Percentiles rank a stretch among this genome's conserved stretches.
These are phyloP conservation scores for Mormyrops boulengeri DNA, from an alignment of 2,797 vertebrate species.

Conservation along the genomic window DNA sequence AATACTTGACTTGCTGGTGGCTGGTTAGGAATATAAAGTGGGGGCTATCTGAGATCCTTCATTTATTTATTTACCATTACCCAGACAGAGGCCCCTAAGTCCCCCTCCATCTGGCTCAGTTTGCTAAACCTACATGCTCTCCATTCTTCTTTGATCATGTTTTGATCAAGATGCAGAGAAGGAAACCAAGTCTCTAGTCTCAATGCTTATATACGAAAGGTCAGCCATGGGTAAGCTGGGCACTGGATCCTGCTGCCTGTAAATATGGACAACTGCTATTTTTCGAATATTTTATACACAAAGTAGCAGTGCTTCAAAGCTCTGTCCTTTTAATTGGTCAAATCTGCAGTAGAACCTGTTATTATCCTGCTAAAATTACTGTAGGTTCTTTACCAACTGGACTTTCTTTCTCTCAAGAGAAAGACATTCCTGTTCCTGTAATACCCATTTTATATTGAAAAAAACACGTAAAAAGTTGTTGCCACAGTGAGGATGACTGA, in stretches of 20 bases:
- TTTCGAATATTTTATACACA: background rate
- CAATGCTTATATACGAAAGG: background rate
- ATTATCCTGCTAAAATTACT: background rate
- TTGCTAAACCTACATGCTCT: background rate
- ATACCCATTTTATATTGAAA: background rate
- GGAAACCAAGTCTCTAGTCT: background rate
- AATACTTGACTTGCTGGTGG: background rate
- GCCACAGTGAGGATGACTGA: background rate
- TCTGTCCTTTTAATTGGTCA: background rate
- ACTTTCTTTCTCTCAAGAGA: background rate
- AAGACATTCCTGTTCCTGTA: background rate
- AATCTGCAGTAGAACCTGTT: background rate
- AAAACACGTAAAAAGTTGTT: background rate
- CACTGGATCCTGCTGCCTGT: background rate
- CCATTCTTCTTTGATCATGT: background rate
- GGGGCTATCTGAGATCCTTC: background rate
- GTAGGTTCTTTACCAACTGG: background rate
- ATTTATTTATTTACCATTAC: conserved; percentile 13
- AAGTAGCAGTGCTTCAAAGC: background rate
- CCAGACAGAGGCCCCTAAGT: background rate
- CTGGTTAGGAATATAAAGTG: background rate
- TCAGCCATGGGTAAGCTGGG: background rate
- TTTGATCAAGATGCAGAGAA: background rate
- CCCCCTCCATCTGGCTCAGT: background rate
- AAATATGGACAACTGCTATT: background rate